These are phyloP conservation scores for Peromyscus californicus DNA, from an alignment of 2,113 vertebrate genomes.

Conservation along the genomic window DNA sequence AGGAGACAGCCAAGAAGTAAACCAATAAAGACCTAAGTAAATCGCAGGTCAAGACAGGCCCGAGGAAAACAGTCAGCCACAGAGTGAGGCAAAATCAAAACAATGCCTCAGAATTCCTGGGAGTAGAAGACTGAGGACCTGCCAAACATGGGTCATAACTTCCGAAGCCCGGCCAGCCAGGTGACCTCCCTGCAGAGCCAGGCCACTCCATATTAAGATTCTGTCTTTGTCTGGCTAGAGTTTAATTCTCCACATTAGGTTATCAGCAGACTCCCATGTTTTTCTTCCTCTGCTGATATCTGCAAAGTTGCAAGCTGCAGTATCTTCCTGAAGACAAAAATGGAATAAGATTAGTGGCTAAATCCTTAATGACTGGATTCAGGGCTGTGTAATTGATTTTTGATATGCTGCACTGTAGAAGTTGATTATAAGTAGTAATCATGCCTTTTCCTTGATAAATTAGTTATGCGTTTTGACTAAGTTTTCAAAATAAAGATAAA, in stretches of 20 bases:
- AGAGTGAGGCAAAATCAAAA: neutral
- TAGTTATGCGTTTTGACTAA: constrained; percentile 82
- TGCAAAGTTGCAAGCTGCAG: constrained; percentile 73
- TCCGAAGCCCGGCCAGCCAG: neutral
- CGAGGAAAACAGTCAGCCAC: neutral
- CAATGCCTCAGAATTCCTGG: neutral
- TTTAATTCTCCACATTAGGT: constrained; percentile 70
- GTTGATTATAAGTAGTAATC: constrained; percentile 84
- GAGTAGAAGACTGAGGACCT: neutral
- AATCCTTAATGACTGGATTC: constrained; percentile 87
- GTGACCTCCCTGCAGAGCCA: constrained; percentile 34
- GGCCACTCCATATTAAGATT: constrained; percentile 43
- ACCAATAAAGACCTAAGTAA: neutral
- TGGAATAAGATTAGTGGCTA: constrained; percentile 86
- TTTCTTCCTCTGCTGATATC: constrained; percentile 68
- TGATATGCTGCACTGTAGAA: constrained; percentile 84
- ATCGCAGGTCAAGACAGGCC: neutral
- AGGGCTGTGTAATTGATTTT: constrained; percentile 87
- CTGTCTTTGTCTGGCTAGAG: constrained; percentile 66
- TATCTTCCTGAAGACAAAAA: constrained; percentile 81
- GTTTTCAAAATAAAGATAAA: constrained; percentile 87
- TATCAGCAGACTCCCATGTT: constrained; percentile 75
- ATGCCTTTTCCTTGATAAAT: constrained; percentile 79
- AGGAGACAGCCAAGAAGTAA: neutral
- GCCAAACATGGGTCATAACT: neutral